Conservation (phyloP, 1,140 invertebrate genomes). For the Dolichoris vasculosae region DNA sequence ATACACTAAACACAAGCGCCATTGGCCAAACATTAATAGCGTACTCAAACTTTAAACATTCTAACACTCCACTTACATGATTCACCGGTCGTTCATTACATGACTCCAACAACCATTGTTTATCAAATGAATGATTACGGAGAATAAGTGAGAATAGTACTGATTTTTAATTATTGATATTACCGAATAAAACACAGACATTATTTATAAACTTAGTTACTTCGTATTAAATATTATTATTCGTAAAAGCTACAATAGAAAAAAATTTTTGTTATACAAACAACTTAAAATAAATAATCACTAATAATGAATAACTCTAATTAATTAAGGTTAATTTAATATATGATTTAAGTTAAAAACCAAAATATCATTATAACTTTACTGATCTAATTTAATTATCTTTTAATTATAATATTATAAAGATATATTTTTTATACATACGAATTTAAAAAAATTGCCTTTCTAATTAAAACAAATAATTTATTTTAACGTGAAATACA, state of each 20-base stretch:
- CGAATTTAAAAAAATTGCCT: too few species aligned
- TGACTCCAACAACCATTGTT: slow-evolving; percentile 11
- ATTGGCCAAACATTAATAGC: slow-evolving; percentile 31
- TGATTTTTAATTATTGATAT: too few species aligned
- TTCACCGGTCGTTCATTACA: slow-evolving; percentile 6
- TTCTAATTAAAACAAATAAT: too few species aligned
- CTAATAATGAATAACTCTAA: too few species aligned
- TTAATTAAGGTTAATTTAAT: too few species aligned
- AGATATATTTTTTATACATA: too few species aligned
- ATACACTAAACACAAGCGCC: slow-evolving; percentile 45
- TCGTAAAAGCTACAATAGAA: background rate
- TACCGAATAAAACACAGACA: background rate
- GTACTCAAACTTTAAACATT: slow-evolving; percentile 19
- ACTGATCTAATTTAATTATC: too few species aligned
- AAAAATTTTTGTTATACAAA: background rate
- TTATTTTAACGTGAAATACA: too few species aligned
- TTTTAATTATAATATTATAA: too few species aligned
- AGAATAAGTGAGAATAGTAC: background rate
- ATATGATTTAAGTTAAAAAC: too few species aligned
- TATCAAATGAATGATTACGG: background rate
- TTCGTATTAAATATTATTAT: too few species aligned
- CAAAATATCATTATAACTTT: too few species aligned
- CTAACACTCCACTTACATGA: slow-evolving; percentile 30
- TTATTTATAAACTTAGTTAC: background rate
- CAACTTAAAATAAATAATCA: background rate